These are phyloP conservation scores for Alosa alosa DNA, from an alignment of 2,113 vertebrate genomes.

Conservation along the genomic window DNA sequence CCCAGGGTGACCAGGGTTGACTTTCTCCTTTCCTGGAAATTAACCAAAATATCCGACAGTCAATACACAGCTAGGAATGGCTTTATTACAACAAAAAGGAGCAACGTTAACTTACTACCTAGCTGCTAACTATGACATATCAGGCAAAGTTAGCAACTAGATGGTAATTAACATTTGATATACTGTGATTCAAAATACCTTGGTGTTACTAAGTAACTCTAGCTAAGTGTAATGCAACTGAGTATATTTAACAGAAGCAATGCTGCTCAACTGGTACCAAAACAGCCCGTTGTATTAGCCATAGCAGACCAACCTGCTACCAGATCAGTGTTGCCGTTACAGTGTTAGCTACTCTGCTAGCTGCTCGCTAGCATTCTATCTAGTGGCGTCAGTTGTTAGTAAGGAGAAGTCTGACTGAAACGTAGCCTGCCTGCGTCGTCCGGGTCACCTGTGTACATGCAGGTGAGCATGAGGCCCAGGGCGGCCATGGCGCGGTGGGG, in stretches of 20 bases:
- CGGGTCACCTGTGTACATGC: constrained; percentile 95
- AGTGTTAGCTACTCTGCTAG: neutral
- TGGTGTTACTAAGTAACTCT: neutral
- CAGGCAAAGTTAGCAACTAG: too few species aligned
- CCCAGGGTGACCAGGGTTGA: constrained; percentile 79
- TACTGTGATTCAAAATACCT: too few species aligned
- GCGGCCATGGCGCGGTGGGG: constrained; percentile 96
- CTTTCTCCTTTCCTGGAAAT: constrained; percentile 90
- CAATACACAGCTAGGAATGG: neutral
- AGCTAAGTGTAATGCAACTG: neutral
- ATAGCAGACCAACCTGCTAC: neutral
- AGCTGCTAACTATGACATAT: neutral
- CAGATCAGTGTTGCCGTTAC: neutral
- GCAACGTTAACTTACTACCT: neutral
- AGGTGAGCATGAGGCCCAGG: constrained; percentile 96
- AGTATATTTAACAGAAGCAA: neutral
- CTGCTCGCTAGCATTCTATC: neutral
- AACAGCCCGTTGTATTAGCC: neutral
- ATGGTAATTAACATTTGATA: too few species aligned
- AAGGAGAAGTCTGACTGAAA: constrained; percentile 42
- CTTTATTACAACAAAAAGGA: neutral
- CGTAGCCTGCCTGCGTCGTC: constrained; percentile 46
- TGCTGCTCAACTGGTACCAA: neutral
- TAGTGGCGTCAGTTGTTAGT: constrained; percentile 21
- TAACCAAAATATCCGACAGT: neutral